These are phyloP conservation scores for Rosalia funebris DNA, from an alignment of 2,888 invertebrate genomes.

Conservation along the genomic window DNA sequence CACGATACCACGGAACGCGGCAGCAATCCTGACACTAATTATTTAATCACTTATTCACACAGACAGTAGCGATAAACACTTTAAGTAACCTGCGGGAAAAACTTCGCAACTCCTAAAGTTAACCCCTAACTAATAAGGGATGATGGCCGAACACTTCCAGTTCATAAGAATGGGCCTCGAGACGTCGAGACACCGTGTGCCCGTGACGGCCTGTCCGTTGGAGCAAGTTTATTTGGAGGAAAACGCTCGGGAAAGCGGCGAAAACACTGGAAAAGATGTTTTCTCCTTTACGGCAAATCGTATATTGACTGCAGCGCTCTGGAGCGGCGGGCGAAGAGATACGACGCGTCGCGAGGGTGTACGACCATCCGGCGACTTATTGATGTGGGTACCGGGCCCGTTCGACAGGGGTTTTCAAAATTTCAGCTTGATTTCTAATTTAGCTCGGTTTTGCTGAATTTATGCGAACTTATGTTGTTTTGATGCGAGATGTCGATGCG, in stretches of 20 bases:
- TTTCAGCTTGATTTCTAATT: conserved; percentile 16
- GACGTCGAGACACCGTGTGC: not conserved
- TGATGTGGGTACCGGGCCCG: conserved; percentile 20
- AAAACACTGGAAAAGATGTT: conserved; percentile 31
- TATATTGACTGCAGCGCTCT: conserved; percentile 46
- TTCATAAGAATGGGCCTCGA: not conserved
- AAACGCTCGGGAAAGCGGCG: conserved; percentile 15
- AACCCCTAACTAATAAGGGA: not conserved
- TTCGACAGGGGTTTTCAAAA: conserved; percentile 23
- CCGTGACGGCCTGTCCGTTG: not conserved
- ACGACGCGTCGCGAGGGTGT: not conserved
- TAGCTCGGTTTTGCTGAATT: not conserved
- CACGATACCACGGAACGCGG: not conserved
- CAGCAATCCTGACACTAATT: not conserved
- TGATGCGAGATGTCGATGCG: not conserved
- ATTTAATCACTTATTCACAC: conserved; percentile 14
- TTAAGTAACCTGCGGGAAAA: not conserved
- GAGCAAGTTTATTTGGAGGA: not conserved
- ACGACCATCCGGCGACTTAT: conserved; percentile 22
- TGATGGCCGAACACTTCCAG: not conserved
- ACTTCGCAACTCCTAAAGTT: not conserved
- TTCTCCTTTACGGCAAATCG: conserved; percentile 35
- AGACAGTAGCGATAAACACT: not conserved
- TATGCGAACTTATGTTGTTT: not conserved
- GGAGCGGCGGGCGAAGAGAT: conserved; percentile 19